Evolutionary conservation across 2,113 vertebrate species (phyloP), one percentile per base, ranked within the genome.

Genomic region (Gallinago media): DNA sequence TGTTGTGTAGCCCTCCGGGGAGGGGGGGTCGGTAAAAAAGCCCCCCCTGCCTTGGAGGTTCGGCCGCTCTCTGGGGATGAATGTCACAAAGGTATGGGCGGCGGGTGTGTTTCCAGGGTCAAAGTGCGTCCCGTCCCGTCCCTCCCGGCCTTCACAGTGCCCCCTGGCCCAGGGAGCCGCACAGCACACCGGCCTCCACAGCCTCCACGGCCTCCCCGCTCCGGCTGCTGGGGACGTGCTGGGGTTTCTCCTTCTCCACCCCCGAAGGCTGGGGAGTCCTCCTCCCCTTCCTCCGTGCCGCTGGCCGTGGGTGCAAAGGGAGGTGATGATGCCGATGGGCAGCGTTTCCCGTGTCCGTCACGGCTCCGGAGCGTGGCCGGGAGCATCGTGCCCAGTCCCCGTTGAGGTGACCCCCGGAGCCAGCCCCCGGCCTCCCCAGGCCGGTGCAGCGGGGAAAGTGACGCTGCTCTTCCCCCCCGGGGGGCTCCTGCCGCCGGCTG

Each of bases 61-160:
- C 81, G 5, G 12, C 55, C 31, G 67, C 75, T 91, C 22, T 62
- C 70, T 61, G 87, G 89, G 89, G 67, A 76, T 9, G 34, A 88
- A 25, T 38, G 75, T 96, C 85, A 81, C 94, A 93, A 85, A 92
- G 94, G 90, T 90, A n/a, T 59, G 68, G 89, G 38, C 42, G 0
- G 34, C 13, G 27, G 88, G 85, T 86, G 90, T 86, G 90, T 97
- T 97, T 95, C 85, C 90, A 95, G 96, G 96, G 96, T 96, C 96
- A 96, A 95, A 96, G 96, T 97, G 96, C 96, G 14, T 71, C 58
- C 58, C 34, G 59, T 36, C 6, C 96, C 96, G 14, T 71, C 59
- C 44, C 52, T 94, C 42, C 70, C 2, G 3, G 94, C 82, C 52
- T 96, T 81, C 5, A 1, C 83, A 76, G 91, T 86, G 95, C 85